Percentiles rank a stretch among this genome's conserved stretches.
Conservation (phyloP, 2,797 vertebrate genomes). For the Oryzias dopingdopingensis region DNA sequence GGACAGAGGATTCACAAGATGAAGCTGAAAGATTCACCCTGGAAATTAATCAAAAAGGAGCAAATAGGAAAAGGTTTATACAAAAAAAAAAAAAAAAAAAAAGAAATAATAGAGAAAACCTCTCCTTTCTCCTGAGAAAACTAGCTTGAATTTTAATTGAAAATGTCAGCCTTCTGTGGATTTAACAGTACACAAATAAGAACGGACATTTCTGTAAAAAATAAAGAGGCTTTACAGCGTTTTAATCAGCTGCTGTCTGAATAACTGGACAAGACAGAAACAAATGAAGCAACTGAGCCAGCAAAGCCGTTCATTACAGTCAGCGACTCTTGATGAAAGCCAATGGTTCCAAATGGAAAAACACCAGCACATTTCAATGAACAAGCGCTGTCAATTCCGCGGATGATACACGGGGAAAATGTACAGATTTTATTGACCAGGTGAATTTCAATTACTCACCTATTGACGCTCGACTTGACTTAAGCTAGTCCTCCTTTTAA, state of each 20-base stretch:
- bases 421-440: neutral
- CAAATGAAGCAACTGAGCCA: conserved; percentile 34
- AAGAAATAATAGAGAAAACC: too few relatives aligned
- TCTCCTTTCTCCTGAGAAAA: conserved; percentile 17
- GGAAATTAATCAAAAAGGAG: conserved; percentile 16
- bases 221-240: neutral
- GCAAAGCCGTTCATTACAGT: conserved; percentile 27
- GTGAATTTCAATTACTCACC: conserved; percentile 50
- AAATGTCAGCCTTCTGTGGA: neutral
- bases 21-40: conserved; percentile 13
- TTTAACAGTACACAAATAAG: conserved; percentile 1
- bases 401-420: neutral
- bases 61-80: too few relatives aligned
- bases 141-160: too few relatives aligned
- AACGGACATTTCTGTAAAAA: conserved; percentile 15
- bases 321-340: conserved; percentile 18
- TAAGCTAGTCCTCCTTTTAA: conserved; percentile 32
- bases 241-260: neutral
- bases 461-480: conserved; percentile 44
- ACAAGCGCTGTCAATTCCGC: too few relatives aligned
- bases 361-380: conserved; percentile 13
- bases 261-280: conserved; percentile 8
- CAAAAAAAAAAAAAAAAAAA: too few relatives aligned
- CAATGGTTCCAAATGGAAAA: conserved; percentile 10
- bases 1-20: conserved; percentile 9